Conservation (phyloP, 2,888 invertebrate species). For the Plagodis dolabraria region DNA sequence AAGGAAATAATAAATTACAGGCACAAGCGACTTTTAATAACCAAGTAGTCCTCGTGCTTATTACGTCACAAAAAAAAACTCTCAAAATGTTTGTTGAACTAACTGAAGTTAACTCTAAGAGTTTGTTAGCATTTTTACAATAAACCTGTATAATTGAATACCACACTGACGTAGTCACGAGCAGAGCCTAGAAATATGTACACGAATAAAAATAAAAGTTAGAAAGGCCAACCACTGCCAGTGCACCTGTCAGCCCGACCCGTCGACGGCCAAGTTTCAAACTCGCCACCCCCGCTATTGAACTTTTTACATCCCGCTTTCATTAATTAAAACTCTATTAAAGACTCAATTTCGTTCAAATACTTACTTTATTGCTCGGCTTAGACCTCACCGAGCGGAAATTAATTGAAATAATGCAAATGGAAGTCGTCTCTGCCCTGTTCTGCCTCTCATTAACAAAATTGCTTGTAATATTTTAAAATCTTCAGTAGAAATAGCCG, state of each 20-base stretch:
- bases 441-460: conserved; percentile 20
- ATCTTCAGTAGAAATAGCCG: conserved; percentile 1
- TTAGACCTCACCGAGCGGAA: conserved; percentile 19
- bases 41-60: too few species aligned
- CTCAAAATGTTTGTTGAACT: too few species aligned
- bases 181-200: too few species aligned
- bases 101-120: too few species aligned
- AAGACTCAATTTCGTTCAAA: conserved; percentile 26
- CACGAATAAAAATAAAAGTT: too few species aligned
- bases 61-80: too few species aligned
- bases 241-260: background rate
- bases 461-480: conserved; percentile 10
- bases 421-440: conserved; percentile 15
- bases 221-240: too few species aligned
- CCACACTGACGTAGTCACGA: too few species aligned
- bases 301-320: conserved; percentile 24
- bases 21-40: too few species aligned
- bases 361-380: conserved; percentile 24
- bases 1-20: too few species aligned
- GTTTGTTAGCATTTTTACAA: too few species aligned
- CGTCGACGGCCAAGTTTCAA: conserved; percentile 8
- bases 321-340: conserved; percentile 36
- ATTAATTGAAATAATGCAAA: conserved; percentile 36
- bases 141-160: too few species aligned
- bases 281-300: conserved; percentile 4